phyloP scores from a whole-genome alignment of 2,113 vertebrate genomes.

The Centropus bengalensis region DNA sequence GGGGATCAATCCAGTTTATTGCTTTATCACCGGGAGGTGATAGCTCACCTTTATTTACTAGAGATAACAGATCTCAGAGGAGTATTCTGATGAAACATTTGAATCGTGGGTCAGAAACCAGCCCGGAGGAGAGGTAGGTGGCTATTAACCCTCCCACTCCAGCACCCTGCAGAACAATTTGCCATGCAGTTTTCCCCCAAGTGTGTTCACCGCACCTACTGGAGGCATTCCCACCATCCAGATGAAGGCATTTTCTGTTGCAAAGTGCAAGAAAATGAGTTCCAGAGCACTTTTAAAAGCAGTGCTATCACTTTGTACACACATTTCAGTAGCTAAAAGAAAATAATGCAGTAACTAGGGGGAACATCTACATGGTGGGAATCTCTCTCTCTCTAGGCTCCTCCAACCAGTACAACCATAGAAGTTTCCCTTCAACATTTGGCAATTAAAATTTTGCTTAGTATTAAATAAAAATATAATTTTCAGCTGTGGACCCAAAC shows the following conservation, averaged over 20 bases:
- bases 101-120: not conserved
- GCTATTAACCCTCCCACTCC: not conserved
- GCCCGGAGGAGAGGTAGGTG: not conserved
- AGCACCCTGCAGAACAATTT: not conserved
- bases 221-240: not conserved
- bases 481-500: not conserved
- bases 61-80: slow-evolving; percentile 52
- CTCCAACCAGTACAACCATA: not conserved
- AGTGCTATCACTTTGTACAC: not conserved
- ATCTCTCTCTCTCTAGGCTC: not conserved
- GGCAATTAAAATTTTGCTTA: not conserved
- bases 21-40: not conserved
- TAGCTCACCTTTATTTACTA: slow-evolving; percentile 39
- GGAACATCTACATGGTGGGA: not conserved
- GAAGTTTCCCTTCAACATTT: not conserved
- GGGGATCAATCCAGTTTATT: slow-evolving; percentile 3
- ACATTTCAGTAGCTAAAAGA: not conserved
- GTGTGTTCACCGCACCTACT: not conserved
- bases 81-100: slow-evolving; percentile 31
- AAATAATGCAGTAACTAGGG: not conserved
- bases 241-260: not conserved
- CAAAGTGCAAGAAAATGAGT: not conserved
- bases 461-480: not conserved
- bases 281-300: not conserved
- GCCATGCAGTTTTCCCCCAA: not conserved